phyloP scores from a whole-genome alignment of 2,888 invertebrate genomes.

The Oligia strigilis region DNA sequence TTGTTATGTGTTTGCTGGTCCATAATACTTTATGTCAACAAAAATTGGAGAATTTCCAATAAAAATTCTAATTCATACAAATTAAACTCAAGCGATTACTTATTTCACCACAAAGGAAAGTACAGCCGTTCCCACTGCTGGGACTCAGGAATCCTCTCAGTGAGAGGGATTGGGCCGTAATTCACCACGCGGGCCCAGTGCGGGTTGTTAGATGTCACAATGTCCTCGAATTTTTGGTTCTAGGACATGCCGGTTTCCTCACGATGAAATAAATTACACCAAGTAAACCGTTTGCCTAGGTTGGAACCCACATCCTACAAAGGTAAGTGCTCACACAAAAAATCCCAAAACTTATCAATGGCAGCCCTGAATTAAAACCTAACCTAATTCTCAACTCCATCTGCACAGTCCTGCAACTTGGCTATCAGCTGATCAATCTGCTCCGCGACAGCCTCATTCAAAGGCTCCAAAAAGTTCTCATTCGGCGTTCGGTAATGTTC shows the following conservation, averaged over 20 bases:
- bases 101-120: background rate
- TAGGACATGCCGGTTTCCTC: background rate
- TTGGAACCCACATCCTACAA: background rate
- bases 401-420: constrained; percentile 81
- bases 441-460: constrained; percentile 82
- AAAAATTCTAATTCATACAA: background rate
- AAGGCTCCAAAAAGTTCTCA: constrained; percentile 81
- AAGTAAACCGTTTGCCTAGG: background rate
- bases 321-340: background rate
- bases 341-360: background rate
- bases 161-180: background rate
- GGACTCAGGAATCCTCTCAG: background rate
- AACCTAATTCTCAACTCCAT: constrained; percentile 75
- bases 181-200: background rate
- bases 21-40: background rate
- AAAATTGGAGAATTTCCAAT: background rate
- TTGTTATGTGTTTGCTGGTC: background rate
- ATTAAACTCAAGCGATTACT: background rate
- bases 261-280: background rate
- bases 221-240: background rate
- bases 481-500: constrained; percentile 84
- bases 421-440: constrained; percentile 86
- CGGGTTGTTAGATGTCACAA: background rate
- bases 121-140: background rate
- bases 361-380: constrained; percentile 31